Evolutionary conservation across 2,113 vertebrate species (phyloP).

Genomic region (Gnathonemus echidnorhynchus): DNA sequence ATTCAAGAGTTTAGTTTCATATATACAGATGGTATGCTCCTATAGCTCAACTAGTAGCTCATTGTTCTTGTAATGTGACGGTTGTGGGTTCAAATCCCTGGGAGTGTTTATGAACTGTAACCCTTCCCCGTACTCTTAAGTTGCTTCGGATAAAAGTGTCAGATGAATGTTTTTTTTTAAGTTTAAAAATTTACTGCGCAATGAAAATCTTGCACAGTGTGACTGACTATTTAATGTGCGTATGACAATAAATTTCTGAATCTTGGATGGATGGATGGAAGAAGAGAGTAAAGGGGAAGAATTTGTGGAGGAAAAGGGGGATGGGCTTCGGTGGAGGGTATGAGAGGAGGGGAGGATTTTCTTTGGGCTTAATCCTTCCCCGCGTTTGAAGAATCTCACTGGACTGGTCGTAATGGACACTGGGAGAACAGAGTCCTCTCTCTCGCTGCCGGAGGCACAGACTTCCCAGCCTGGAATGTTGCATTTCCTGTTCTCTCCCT

Average conservation of each 20-base stretch:
- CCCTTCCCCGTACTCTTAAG: not conserved
- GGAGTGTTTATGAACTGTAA: not conserved
- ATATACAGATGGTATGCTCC: not conserved
- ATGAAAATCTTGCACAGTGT: not conserved
- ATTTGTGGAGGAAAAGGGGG: slow-evolving; percentile 8
- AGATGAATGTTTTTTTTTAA: not conserved
- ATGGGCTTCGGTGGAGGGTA: not conserved
- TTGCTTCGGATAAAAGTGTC: not conserved
- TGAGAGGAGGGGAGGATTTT: slow-evolving; percentile 20
- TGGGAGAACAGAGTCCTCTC: slow-evolving; percentile 20
- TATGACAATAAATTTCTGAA: not conserved
- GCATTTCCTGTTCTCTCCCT: slow-evolving; percentile 48
- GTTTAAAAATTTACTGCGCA: not conserved
- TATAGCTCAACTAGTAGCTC: not conserved
- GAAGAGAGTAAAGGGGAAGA: slow-evolving; percentile 3
- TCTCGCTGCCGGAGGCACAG: slow-evolving; percentile 13
- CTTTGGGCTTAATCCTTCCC: slow-evolving; percentile 28
- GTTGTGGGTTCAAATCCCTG: not conserved
- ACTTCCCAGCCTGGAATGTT: slow-evolving; percentile 45
- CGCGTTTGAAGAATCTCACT: slow-evolving; percentile 32
- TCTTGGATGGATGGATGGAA: slow-evolving; percentile 3
- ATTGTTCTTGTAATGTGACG: not conserved
- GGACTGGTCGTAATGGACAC: slow-evolving; percentile 16
- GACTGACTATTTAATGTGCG: not conserved
- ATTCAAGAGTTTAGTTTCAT: not conserved